A percentile compares a stretch with the other conserved stretches of the same genome.
Evolutionary conservation across 2,797 vertebrate genomes (phyloP).

Genomic region (Sphenodon punctatus): DNA sequence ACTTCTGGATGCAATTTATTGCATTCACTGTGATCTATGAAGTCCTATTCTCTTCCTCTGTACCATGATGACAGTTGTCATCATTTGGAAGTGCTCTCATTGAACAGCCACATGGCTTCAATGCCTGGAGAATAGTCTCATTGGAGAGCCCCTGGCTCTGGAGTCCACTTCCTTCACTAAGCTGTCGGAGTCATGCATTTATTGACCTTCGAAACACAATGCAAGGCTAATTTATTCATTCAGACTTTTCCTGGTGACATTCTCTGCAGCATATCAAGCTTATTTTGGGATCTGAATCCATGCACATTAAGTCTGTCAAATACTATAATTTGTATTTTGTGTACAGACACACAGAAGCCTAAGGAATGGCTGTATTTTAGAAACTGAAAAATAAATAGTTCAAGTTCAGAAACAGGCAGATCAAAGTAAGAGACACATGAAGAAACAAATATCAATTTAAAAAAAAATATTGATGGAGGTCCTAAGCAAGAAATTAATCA

Average conservation of each 20-base stretch:
- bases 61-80: not conserved
- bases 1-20: not conserved
- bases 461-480: too few relatives aligned
- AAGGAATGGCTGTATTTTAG: not conserved
- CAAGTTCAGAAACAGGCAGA: not conserved
- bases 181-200: not conserved
- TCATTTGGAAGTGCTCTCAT: not conserved
- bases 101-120: not conserved
- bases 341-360: not conserved
- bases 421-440: too few relatives aligned
- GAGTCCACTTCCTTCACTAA: not conserved
- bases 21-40: not conserved
- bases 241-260: not conserved
- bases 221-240: conserved; percentile 10
- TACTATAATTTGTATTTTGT: not conserved
- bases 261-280: not conserved
- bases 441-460: too few relatives aligned
- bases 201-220: not conserved
- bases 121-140: not conserved
- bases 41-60: not conserved
- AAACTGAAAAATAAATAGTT: not conserved
- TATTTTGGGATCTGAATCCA: not conserved
- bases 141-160: not conserved
- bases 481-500: not conserved
- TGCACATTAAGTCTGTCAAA: not conserved